Base-by-base conservation (phyloP, 2,888 invertebrate genomes). In the Melanostoma scalare region DNA sequence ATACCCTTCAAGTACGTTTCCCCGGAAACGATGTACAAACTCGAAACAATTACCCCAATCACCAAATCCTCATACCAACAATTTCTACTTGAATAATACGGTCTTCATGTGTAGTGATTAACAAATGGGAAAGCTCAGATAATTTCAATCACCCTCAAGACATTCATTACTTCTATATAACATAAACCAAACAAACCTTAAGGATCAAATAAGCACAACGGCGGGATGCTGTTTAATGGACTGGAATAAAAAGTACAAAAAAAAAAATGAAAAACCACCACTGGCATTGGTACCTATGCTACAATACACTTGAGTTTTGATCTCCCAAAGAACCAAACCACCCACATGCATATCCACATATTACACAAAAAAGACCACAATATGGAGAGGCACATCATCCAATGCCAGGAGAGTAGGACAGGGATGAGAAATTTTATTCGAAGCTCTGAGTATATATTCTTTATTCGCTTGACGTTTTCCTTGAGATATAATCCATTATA, bases 401-500 rank as follows among this genome's bases (percentile, higher is more conserved):
- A 20, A 20, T 20, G 20, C 20, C 20, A 20, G 20, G 20, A 20
- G 20, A 20, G 20, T 20, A 10, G 42, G 3, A 42, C n/a, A 42
- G 6, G n/a, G 42, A 42, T 42, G 42, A 20, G 9, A 42, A 9
- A 3, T 10, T 10, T 10, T 6, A 10, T 8, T 31, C 40, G 4
- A 40, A 48, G 8, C 46, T 56, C 63, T 55, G 61, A 44, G 38
- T 35, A 38, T 6, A 31, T 50, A 3, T 42, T 48, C 68, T 56
- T 65, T 53, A 50, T 61, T 48, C 56, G 38, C 53, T 48, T 48
- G 67, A 40, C 53, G 36, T 72, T 73, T 60, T 60, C 71, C 38
- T 36, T 10, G 40, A 56, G 72, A 72, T 44, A 58, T 69, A 68
- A 73, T 77, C 69, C 73, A 73, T 82, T 73, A 77, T 73, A 46